Base-by-base conservation (phyloP, 2,888 invertebrate species). In the Netelia inedita region DNA sequence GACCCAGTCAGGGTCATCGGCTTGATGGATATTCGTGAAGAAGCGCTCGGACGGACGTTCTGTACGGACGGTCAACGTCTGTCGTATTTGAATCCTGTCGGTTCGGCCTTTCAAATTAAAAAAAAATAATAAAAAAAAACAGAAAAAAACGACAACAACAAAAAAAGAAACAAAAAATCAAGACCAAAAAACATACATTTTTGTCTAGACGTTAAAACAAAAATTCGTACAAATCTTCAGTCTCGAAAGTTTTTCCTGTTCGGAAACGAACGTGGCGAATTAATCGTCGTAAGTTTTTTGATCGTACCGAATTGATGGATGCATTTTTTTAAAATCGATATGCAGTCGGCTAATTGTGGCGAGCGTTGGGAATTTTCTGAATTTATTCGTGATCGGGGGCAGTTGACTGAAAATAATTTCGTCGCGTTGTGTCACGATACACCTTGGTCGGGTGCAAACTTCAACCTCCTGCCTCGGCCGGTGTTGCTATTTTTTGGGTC, bases 1-100 rank as follows among this genome's bases (percentile, higher is more conserved):
- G 41, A 55, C 66, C 74, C 41, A 63, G 69, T 71, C 79, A 69
- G 53, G 71, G 79, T 11, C 79, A 79, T 19, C n/a, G 8, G 19
- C 53, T n/a, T 53, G 53, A 14, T 61, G 69, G 61, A 78, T 57
- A 74, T 68, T 74, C 53, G 53, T 74, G 53, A 59, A 66, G 21
- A 23, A 75, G 35, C 66, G 11, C 21, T 43, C 14, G 14, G n/a
- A n/a, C n/a, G n/a, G n/a, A 19, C 35, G 19, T 28, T n/a, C 11
- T 19, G 55, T 43, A 66, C 46, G 23, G 55, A 8, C 1, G 65
- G n/a, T 16, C 2, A 16, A 55, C 55, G 55, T 43, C 21, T 10
- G n/a, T 19, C 55, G 43, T 59, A 35, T 69, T 55, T 19, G 28
- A 76, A 46, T 76, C 46, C 28, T 41, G 23, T 21, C 41, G 69